phyloP scores from a whole-genome alignment of 2,797 vertebrate species.

The Enteromius paludinosus region DNA sequence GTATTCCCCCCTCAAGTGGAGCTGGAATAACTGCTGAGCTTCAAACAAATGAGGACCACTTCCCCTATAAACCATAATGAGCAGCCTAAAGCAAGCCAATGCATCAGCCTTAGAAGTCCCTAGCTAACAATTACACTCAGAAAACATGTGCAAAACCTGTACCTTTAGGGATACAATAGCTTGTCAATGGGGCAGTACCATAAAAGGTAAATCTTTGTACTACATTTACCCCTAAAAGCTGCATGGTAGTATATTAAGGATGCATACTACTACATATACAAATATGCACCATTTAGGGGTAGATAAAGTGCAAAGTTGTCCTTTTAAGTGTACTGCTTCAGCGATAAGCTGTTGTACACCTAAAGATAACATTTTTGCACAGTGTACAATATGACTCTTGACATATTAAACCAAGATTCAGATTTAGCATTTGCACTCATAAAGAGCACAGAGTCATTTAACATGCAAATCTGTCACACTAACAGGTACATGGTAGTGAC shows the following conservation, averaged over 20 bases:
- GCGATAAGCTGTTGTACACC: background rate
- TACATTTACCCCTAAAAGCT: background rate
- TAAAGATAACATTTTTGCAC: background rate
- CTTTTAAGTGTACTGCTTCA: background rate
- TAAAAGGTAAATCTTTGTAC: background rate
- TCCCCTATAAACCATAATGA: conserved; percentile 70
- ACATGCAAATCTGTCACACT: conserved; percentile 4
- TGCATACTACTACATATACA: background rate
- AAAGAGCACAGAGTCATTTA: background rate
- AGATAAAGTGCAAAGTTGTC: background rate
- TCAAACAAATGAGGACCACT: conserved; percentile 59
- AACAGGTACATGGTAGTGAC: conserved; percentile 44
- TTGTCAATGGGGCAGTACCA: background rate
- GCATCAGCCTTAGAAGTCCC: conserved; percentile 58
- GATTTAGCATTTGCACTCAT: background rate
- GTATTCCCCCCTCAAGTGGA: conserved; percentile 11
- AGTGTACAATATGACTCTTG: conserved; percentile 41
- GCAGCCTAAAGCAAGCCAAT: conserved; percentile 65
- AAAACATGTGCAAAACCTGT: background rate
- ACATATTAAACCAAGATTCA: background rate
- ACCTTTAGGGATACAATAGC: conserved; percentile 1
- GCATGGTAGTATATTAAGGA: background rate
- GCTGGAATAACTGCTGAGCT: conserved; percentile 34
- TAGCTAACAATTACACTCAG: conserved; percentile 9
- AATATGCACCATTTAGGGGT: background rate